Evolutionary conservation across 2,797 vertebrate genomes (phyloP).

Genomic region (Tapirus indicus): DNA sequence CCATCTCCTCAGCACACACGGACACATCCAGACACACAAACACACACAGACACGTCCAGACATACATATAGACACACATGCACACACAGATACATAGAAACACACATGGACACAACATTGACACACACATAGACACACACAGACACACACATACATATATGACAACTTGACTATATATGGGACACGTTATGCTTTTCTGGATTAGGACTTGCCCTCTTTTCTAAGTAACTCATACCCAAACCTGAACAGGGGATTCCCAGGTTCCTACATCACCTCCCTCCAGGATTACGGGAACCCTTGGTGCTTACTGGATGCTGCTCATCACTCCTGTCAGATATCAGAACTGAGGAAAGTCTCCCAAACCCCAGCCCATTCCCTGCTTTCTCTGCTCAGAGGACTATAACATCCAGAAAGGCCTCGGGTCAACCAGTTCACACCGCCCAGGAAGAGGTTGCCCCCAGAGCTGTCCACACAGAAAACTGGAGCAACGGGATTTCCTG

Average conservation of each 20-base stretch:
- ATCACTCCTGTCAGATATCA: neutral
- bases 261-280: neutral
- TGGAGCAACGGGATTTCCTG: neutral
- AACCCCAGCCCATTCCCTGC: neutral
- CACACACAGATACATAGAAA: neutral
- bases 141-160: neutral
- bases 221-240: neutral
- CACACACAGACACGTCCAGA: neutral
- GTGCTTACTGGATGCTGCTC: neutral
- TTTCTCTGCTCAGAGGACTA: neutral
- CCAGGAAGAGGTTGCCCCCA: neutral
- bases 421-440: neutral
- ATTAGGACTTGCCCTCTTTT: neutral
- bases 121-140: neutral
- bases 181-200: neutral
- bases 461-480: neutral
- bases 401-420: neutral
- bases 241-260: neutral
- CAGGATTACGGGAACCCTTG: neutral
- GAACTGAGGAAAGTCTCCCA: neutral
- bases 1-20: neutral
- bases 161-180: neutral
- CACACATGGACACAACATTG: neutral
- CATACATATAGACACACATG: neutral
- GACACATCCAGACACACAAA: neutral